Base-by-base conservation (phyloP, 1,140 invertebrate species). In the Dendroctonus ponderosae region DNA sequence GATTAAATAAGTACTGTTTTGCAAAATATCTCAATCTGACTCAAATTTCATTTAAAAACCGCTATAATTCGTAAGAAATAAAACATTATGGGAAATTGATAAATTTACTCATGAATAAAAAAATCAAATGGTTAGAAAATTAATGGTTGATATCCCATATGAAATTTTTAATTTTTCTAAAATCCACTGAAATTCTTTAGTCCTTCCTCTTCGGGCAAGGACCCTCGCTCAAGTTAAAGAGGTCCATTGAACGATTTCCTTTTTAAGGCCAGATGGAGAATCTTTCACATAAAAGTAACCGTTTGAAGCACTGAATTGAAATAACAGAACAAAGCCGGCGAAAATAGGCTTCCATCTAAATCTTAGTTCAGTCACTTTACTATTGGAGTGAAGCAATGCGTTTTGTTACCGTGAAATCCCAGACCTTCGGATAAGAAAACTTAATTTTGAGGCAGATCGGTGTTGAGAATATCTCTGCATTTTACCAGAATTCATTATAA, bases 211-310 rank as follows among this genome's bases (percentile, higher is more conserved):
- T 41, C 39, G n/a, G 26, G 11, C 7, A 9, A 37, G 38, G 8
- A 12, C 40, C 56, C 46, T 58, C 56, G 37, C 15, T 11, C 56
- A 58, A 58, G 43, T 58, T 58, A 58, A 42, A 44, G 15, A 44
- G 40, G 56, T 58, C 56, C 26, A 58, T 58, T 58, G 8, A 58
- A 58, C 42, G 41, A 7, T 26, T n/a, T 58, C 42, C 56, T 58
- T 51, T 58, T 58, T 43, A 58, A 58, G 56, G 56, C 56, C 56
- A 44, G 42, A 14, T 58, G 14, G 56, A 46, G 42, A 58, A 11
- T 58, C 56, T 58, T 58, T 58, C 56, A 58, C 56, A 58, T 58
- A 58, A 58, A 58, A 58, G 56, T 44, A 44, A 44, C 56, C 56
- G 26, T 58, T 58, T 43, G 56, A 58, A 46, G 42, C 42, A 58